Conservation (phyloP, 2,113 vertebrate species). For the Coracopsis vasa region DNA sequence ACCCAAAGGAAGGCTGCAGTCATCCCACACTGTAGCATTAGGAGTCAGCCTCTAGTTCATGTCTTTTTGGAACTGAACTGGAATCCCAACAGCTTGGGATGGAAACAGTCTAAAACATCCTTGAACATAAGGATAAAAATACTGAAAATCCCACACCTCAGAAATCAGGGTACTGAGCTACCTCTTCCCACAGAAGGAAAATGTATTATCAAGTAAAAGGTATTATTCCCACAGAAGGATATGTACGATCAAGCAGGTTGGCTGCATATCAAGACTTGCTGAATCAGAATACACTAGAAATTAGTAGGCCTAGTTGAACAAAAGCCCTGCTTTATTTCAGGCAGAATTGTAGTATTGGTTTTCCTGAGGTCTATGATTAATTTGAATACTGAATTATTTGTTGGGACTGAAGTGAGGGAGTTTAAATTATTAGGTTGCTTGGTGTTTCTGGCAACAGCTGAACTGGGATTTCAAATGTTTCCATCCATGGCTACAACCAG, state of each 20-base stretch:
- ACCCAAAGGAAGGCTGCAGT: not conserved
- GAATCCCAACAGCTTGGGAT: not conserved
- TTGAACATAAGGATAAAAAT: not conserved
- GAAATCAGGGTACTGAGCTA: not conserved
- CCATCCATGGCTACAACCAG: not conserved
- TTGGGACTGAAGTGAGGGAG: not conserved
- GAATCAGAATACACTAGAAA: not conserved
- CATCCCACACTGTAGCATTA: not conserved
- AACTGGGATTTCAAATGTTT: not conserved
- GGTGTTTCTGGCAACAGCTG: not conserved
- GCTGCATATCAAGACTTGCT: not conserved
- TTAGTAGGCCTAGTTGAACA: not conserved
- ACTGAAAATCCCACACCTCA: not conserved
- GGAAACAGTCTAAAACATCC: not conserved
- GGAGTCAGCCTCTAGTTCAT: not conserved
- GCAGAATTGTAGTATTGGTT: not conserved
- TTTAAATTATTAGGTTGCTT: not conserved
- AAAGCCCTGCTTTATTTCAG: not conserved
- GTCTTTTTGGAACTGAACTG: not conserved
- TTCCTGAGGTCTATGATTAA: not conserved
- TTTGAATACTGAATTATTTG: not conserved
- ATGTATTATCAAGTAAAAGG: not conserved
- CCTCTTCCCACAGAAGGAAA: not conserved
- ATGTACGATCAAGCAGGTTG: not conserved
- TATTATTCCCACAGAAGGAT: not conserved